Percentiles rank a stretch among this genome's conserved stretches.
phyloP scores from a whole-genome alignment of 2,888 invertebrate genomes.

The Metallyticus violacea region DNA sequence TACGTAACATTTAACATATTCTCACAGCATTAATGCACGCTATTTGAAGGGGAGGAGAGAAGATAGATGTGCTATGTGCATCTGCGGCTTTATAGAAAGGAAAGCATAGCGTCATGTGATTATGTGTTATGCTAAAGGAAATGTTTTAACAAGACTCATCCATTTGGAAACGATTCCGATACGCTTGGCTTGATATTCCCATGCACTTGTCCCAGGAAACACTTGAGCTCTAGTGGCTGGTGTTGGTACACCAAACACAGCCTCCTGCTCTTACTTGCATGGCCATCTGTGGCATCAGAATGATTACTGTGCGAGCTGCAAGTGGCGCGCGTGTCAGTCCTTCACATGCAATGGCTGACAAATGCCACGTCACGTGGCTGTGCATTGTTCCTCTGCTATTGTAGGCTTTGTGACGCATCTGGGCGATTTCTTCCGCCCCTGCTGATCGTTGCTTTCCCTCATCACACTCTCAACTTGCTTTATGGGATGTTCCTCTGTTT shows the following conservation, averaged over 20 bases:
- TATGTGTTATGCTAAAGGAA: neutral
- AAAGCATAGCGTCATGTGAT: neutral
- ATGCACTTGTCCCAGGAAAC: neutral
- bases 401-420: neutral
- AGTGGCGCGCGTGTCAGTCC: neutral
- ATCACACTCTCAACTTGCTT: no score
- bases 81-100: neutral
- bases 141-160: neutral
- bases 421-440: neutral
- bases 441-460: neutral
- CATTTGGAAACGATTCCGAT: neutral
- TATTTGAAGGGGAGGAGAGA: neutral
- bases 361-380: neutral
- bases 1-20: no score
- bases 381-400: neutral
- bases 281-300: conserved; percentile 14
- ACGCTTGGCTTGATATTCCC: neutral
- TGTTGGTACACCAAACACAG: conserved; percentile 14
- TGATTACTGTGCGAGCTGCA: neutral
- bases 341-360: neutral
- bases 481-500: neutral
- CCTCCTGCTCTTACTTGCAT: no score
- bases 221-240: neutral
- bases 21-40: neutral
- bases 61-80: neutral